Base-by-base conservation (phyloP, 2,888 invertebrate species). In the Danaus chrysippus region DNA sequence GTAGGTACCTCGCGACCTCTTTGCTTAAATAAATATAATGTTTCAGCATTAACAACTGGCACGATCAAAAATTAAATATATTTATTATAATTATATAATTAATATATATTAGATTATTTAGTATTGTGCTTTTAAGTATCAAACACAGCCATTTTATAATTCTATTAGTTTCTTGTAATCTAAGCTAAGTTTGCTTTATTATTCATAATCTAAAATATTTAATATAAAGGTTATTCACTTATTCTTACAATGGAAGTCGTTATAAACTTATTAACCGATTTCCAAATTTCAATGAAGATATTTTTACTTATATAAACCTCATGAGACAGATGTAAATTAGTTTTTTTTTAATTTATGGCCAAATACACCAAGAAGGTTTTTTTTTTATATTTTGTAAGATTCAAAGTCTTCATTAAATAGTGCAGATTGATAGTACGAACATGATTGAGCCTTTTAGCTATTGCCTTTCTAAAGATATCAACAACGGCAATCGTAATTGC, bases 81-180 rank as follows among this genome's bases (percentile, higher is more conserved):
- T 59, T 58, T 58, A 56, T 44, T 49, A 46, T 68, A 67, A 69
- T 34, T 34, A 34, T 34, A 34, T 34, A 34, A 34, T 34, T 34
- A 17, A 49, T 15, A 73, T 72, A 74, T 74, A 73, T 72, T 71
- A 9, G 10, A 70, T 71, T 73, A 70, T 68, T 78, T 79, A 68
- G 76, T 86, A 86, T 82, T 83, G 84, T 85, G 84, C 79, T 83
- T 83, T 76, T 74, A 84, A 83, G 80, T 74, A 72, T 84, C 83
- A 82, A 87, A 89, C 90, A 91, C 90, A 91, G 90, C 90, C 90
- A 88, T 89, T 84, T 87, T 80, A 84, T 77, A 81, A 70, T 84
- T 80, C 80, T 83, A 79, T 81, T 73, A 72, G 71, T 76, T 66
- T 59, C 61, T 62, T 58, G 79, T 80, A 72, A 74, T 63, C 70